Evolutionary conservation across 2,888 invertebrate genomes (phyloP), one percentile per base, ranked within the genome.

Genomic region (Rhagium mordax): DNA sequence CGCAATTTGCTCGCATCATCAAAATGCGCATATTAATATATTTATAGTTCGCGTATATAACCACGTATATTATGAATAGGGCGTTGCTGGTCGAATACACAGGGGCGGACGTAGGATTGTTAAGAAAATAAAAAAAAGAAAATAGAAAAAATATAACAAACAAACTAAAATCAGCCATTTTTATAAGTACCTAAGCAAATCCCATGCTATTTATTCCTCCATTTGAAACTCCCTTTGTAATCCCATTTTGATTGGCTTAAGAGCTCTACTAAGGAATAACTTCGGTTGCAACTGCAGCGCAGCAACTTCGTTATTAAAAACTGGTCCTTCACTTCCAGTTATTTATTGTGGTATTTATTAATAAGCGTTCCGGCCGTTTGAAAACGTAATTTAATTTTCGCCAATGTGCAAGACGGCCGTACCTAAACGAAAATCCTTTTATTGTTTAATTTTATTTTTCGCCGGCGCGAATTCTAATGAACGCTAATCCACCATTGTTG

Each of bases 361-460:
- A 27, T 24, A 24, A 16, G 29, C 59, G 29, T 59, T 59, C 10
- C 33, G 18, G 59, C 10, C 18, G n/a, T 59, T 59, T 13, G 33
- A 16, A 2, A 33, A 33, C 29, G 13, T 59, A 59, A 59, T 59
- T 59, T 59, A 59, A 59, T 59, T 59, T 59, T 59, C 59, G 33
- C 55, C 59, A 55, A 24, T 55, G 55, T 24, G 24, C 55, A 6
- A 24, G 21, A 55, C 57, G 6, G 20, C 57, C 16, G 7, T n/a
- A 47, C 67, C 47, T 47, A 57, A 47, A 55, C 24, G 71, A 74
- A 75, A 73, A 76, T 70, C 67, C 72, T 57, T 68, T 69, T 65
- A 69, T 76, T 76, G 76, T 74, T 61, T 70, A 69, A 72, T 72
- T 74, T 67, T 70, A 74, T 74, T 76, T 67, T 57, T 57, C 65